Evolutionary conservation across 2,888 invertebrate species (phyloP).

Genomic region (Dasysyrphus albostriatus): DNA sequence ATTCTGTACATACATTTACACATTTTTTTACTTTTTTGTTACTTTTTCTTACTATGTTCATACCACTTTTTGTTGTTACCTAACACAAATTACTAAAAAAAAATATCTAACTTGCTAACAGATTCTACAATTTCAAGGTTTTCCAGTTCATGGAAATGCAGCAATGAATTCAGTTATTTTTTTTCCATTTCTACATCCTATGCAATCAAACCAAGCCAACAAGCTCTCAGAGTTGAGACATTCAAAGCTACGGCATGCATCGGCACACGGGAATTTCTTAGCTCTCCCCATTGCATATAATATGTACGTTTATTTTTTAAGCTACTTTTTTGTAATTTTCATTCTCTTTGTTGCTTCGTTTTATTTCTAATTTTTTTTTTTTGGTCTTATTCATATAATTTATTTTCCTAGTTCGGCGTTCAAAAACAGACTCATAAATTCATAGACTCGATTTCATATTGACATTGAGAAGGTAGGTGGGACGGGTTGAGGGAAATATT

Average conservation of each 20-base stretch:
- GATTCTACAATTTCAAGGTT: conserved; percentile 1
- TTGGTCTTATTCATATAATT: not conserved
- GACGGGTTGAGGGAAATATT: not conserved
- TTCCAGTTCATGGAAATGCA: not conserved
- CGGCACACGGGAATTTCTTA: not conserved
- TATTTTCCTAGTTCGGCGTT: not conserved
- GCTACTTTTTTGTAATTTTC: not conserved
- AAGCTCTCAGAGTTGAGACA: not conserved
- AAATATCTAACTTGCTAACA: not conserved
- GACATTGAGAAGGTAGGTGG: no score
- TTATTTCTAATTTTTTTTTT: not conserved
- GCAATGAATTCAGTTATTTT: no score
- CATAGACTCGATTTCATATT: not conserved
- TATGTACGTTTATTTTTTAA: not conserved
- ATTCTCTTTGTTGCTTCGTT: not conserved
- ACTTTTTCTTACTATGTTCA: not conserved
- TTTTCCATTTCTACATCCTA: not conserved
- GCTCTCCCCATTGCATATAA: no score
- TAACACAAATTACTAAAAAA: not conserved
- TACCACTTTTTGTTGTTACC: not conserved
- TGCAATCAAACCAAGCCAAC: not conserved
- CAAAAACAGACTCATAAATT: not conserved
- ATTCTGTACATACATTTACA: no score
- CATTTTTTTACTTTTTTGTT: not conserved
- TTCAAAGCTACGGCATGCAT: not conserved